Conservation (phyloP, 1,140 invertebrate species). For the Muscidifurax raptorellus region DNA sequence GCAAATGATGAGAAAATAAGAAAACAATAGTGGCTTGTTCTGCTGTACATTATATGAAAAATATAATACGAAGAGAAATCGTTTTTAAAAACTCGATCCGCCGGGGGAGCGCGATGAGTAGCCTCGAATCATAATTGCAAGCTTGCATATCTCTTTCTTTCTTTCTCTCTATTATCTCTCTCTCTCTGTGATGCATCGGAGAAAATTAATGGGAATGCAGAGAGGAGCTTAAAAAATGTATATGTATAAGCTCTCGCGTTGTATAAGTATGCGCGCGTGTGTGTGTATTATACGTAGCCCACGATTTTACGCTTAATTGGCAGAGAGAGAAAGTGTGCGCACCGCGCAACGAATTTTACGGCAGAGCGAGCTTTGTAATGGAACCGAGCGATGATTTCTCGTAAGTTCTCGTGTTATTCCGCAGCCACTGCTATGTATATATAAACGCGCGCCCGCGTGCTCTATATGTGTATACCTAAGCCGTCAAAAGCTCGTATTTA, state of each 20-base stretch:
- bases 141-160: no score
- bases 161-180: no score
- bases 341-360: not conserved
- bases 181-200: no score
- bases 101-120: not conserved
- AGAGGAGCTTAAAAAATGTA: not conserved
- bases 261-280: no score
- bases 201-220: constrained; percentile 11
- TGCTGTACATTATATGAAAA: no score
- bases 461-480: no score
- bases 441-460: no score
- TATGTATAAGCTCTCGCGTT: not conserved
- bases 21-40: not conserved
- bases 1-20: not conserved
- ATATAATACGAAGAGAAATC: not conserved
- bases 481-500: not conserved
- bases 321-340: not conserved
- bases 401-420: not conserved
- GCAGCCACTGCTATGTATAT: no score
- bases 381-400: constrained; percentile 15
- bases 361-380: not conserved
- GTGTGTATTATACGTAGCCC: not conserved
- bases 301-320: constrained; percentile 11
- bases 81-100: constrained; percentile 11
- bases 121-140: not conserved